These are phyloP conservation scores for Luscinia luscinia DNA, from an alignment of 2,797 vertebrate genomes.

Conservation along the genomic window DNA sequence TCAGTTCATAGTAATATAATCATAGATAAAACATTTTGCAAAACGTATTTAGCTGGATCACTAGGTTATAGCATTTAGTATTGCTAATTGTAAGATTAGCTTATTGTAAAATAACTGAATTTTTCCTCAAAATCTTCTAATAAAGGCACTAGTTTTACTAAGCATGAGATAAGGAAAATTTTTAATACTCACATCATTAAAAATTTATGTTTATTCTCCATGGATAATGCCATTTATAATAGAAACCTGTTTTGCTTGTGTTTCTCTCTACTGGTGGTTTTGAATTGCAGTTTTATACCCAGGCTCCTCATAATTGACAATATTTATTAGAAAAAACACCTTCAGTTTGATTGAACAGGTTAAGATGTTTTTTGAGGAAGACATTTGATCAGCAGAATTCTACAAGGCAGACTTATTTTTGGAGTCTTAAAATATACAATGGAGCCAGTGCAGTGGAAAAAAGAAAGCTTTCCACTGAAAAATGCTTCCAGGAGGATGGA, in stretches of 20 bases:
- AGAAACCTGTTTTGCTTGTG: background rate
- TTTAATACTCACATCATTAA: background rate
- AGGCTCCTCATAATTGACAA: background rate
- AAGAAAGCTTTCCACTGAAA: background rate
- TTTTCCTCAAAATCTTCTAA: background rate
- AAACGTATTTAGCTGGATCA: background rate
- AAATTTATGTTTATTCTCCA: background rate
- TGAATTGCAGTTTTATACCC: background rate
- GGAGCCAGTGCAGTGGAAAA: background rate
- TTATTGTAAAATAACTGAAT: background rate
- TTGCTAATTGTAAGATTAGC: background rate
- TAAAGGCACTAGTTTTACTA: background rate
- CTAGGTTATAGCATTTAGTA: background rate
- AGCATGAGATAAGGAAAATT: background rate
- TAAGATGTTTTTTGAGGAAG: background rate
- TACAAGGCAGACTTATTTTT: background rate
- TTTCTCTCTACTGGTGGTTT: background rate
- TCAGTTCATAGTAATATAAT: background rate
- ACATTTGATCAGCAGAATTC: background rate
- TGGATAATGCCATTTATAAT: background rate
- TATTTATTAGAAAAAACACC: background rate
- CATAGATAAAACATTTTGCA: background rate
- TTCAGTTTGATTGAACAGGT: background rate
- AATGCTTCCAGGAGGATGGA: background rate
- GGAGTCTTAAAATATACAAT: background rate